phyloP scores from a whole-genome alignment of 2,797 vertebrate genomes.

The Tadarida brasiliensis region DNA sequence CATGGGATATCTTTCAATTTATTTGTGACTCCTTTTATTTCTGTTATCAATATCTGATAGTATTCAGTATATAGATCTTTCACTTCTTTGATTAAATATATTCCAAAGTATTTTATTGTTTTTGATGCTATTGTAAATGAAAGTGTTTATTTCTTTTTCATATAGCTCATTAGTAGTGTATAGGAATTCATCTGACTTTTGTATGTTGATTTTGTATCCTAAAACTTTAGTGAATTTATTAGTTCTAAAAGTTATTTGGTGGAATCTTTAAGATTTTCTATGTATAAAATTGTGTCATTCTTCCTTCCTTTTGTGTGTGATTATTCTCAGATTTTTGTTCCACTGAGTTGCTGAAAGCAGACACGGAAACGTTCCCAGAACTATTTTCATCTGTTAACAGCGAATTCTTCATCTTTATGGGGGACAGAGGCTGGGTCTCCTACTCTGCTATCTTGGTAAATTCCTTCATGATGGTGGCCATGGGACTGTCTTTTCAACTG shows the following conservation, averaged over 20 bases:
- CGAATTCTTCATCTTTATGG: background rate
- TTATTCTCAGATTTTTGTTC: background rate
- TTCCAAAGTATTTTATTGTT: background rate
- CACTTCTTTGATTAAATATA: background rate
- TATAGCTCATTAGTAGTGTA: background rate
- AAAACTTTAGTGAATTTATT: background rate
- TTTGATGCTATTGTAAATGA: background rate
- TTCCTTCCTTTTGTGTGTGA: background rate
- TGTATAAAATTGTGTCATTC: background rate
- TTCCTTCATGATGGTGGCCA: background rate
- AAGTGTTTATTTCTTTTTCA: background rate
- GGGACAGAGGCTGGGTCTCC: background rate
- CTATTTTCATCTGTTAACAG: background rate
- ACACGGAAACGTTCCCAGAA: background rate
- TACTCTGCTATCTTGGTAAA: background rate
- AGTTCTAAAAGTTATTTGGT: background rate
- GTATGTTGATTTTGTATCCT: background rate
- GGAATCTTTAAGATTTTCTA: background rate
- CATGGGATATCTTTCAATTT: background rate
- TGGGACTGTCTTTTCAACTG: background rate
- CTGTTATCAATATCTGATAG: background rate
- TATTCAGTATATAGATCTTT: background rate
- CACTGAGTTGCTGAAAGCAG: background rate
- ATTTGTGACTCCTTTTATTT: background rate
- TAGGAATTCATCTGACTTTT: background rate